Evolutionary conservation across 2,113 vertebrate species (phyloP), one percentile per base, ranked within the genome.

Genomic region (Agapornis roseicollis): DNA sequence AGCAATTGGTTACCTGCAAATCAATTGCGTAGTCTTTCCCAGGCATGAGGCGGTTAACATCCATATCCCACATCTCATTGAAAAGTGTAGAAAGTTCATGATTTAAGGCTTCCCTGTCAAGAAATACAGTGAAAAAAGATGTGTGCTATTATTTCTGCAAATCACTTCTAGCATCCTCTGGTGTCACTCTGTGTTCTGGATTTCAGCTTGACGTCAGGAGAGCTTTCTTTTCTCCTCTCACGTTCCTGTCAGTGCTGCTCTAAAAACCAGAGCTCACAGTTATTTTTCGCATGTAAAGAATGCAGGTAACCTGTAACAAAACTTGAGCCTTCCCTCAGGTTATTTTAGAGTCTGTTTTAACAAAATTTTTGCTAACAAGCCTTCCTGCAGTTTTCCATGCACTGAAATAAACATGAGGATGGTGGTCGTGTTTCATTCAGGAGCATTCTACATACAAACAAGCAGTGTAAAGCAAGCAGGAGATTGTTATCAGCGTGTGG

Each of bases 1-100:
- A 69, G 69, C 65, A 73, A 20, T 2, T 19, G 17, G 46, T 90
- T 89, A 98, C 99, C 98, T 99, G 98, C 29, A 98, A 95, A 35
- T 97, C 98, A 79, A 98, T 98, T 8, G 78, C 97, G 94, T 99
- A 99, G 93, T 99, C 98, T 16, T 86, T 98, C 60, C 98, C 98
- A 11, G 98, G 98, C n/a, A 27, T 85, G 22, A 98, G 91, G 9
- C 98, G 97, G 89, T 99, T 99, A 33, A 94, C 92, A 31, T 99
- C 99, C 64, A 98, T 79, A 33, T 82, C 90, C 98, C 98, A 99
- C 71, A 99, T 93, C 58, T 98, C 91, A 83, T 86, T 99, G 25
- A 99, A 95, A 63, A 99, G 95, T 29, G 97, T 96, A 23, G 98
- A 98, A 76, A 99, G 98, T 76, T 99, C 98, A 80, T 39, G 78